Evolutionary conservation across 2,113 vertebrate species (phyloP), one percentile per base, ranked within the genome.

Genomic region (Mobula hypostoma): DNA sequence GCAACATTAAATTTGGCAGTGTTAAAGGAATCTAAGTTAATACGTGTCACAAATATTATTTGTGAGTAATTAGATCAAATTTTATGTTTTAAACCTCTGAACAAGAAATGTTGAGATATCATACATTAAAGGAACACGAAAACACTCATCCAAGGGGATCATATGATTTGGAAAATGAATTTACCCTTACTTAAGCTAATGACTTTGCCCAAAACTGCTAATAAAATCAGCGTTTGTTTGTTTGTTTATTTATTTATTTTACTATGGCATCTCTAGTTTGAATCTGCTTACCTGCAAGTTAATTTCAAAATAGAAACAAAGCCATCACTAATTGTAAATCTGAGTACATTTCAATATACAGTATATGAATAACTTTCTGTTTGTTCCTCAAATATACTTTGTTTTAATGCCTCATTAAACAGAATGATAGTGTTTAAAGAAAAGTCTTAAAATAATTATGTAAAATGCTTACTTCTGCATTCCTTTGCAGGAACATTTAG

Each of bases 401-500:
- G 48, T 48, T 48, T 48, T 48, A 48, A 48, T 48, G 48, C 48
- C 48, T 48, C 48, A 48, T 2, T 48, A 48, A 36, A 48, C 48
- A 48, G 1, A 48, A 48, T 48, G 48, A 48, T 48, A 48, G 48
- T 48, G 48, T 48, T 48, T 48, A 48, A 48, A 48, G 48, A 48
- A 48, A 48, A 48, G 3, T 48, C 1, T 48, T 48, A 48, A 48
- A 48, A 48, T 48, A 4, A 48, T 48, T 2, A 48, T 48, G 17
- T 70, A 70, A 70, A 15, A 70, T 70, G 11, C 83, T 85, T 79
- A 80, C 68, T 70, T 91, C 17, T 68, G 90, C n/a, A n/a, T 94
- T 95, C 80, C 77, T 95, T 96, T 95, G 95, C 95, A 97, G 96
- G 96, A 76, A 94, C 94, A 0, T 96, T 97, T 95, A 96, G 95